A percentile compares a stretch with the other conserved stretches of the same genome.
Conservation (phyloP, 2,113 vertebrate genomes). For the Chinchilla lanigera region DNA sequence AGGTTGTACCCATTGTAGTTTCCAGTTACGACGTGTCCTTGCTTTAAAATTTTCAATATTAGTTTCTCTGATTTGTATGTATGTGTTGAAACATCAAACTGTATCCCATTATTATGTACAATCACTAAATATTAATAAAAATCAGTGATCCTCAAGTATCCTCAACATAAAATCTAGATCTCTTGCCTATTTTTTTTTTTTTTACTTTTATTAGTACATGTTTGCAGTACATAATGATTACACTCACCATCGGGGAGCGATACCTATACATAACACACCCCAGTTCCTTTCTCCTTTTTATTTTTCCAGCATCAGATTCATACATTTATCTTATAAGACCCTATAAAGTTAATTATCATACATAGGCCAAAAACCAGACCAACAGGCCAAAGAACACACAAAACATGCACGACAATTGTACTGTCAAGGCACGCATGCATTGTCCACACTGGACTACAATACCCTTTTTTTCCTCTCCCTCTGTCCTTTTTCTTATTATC, state of each 20-base stretch:
- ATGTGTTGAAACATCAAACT: neutral
- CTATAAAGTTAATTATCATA: neutral
- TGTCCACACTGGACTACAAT: neutral
- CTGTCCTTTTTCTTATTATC: neutral
- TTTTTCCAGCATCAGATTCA: neutral
- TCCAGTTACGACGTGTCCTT: neutral
- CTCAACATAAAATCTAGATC: neutral
- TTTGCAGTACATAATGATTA: neutral
- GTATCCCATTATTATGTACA: neutral
- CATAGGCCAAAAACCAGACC: neutral
- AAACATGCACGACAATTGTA: neutral
- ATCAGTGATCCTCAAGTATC: neutral
- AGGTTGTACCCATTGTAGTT: neutral
- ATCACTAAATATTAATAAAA: neutral
- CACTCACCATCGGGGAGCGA: neutral
- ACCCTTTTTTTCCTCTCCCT: neutral
- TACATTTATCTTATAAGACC: neutral
- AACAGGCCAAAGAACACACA: neutral
- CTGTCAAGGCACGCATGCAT: neutral
- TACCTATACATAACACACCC: neutral
- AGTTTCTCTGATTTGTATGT: neutral
- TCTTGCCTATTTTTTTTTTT: neutral
- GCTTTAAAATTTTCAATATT: slow-evolving; percentile 29
- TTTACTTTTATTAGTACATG: neutral
- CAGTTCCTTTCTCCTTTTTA: neutral